Evolutionary conservation across 1,140 invertebrate species (phyloP).

Genomic region (Diachasmimorpha longicaudata): DNA sequence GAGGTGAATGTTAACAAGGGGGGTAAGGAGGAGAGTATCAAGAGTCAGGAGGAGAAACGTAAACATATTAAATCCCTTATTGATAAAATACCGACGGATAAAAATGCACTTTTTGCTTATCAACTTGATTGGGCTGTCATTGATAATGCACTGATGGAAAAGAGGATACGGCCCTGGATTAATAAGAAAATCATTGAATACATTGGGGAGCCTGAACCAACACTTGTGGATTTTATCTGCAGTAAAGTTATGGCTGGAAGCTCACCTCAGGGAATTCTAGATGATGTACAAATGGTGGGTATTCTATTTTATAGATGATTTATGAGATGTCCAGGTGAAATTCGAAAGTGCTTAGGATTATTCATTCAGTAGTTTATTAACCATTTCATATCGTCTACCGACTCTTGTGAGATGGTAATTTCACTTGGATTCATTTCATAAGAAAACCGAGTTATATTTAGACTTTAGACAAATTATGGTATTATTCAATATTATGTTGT

Average conservation of each 20-base stretch:
- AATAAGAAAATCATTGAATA: slow-evolving; percentile 99
- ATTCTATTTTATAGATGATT: neutral
- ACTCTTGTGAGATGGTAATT: too few species aligned
- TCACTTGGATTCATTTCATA: too few species aligned
- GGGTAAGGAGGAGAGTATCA: slow-evolving; percentile 71
- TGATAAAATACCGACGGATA: slow-evolving; percentile 97
- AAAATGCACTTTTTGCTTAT: slow-evolving; percentile 93
- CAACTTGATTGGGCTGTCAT: slow-evolving; percentile 91
- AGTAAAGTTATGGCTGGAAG: slow-evolving; percentile 94
- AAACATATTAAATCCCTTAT: slow-evolving; percentile 96
- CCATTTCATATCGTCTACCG: too few species aligned
- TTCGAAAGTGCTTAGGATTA: too few species aligned
- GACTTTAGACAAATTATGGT: too few species aligned
- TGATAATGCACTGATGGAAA: slow-evolving; percentile 91
- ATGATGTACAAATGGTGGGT: slow-evolving; percentile 97
- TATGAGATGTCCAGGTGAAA: too few species aligned
- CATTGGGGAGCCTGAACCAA: slow-evolving; percentile 99
- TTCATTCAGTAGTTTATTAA: too few species aligned
- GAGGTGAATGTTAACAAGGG: slow-evolving; percentile 67
- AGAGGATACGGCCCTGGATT: slow-evolving; percentile 97
- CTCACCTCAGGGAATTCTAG: slow-evolving; percentile 90
- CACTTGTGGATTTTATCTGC: slow-evolving; percentile 98
- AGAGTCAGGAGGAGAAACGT: slow-evolving; percentile 91
- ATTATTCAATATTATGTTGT: slow-evolving; percentile 11
- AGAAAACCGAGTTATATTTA: too few species aligned